Evolutionary conservation across 2,113 vertebrate genomes (phyloP), one percentile per base, ranked within the genome.

Genomic region (Motacilla tschutschensis): DNA sequence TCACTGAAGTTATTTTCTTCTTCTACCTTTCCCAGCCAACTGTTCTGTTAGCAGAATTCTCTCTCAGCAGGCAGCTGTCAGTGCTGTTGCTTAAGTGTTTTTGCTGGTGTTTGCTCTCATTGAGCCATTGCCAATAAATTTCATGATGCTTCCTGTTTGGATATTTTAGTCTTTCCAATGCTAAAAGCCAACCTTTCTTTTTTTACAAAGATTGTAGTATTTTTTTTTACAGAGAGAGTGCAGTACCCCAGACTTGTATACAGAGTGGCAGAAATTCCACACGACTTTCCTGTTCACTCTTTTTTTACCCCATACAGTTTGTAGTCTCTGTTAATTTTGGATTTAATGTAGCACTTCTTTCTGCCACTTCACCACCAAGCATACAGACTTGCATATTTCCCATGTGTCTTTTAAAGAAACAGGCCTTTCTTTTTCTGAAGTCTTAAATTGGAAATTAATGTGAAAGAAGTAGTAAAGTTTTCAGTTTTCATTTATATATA

Each of bases 1-100:
- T 38, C 0, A 1, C 57, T 54, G 17, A 59, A 93, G 77, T 81
- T 80, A 83, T 80, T 92, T 92, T 55, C 22, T 79, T 38, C 65
- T 90, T 79, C 40, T 64, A 29, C 33, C 48, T 83, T 87, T 89
- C 46, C 54, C 70, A 81, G 47, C 65, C 90, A 94, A 88, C 50
- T 88, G 46, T 89, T 91, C 88, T 35, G 19, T 70, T 88, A 83
- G 74, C 19, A 63, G 70, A 91, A 88, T 53, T 78, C 28, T 80
- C 47, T 66, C 77, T 62, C 58, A 67, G 74, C 48, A 75, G 48
- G 62, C 66, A 86, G 54, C 54, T 91, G 86, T 18, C 74, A 64
- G 25, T 67, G 57, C 62, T 74, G 33, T 29, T 91, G 46, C 86
- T 85, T 29, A 63, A 80, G 65, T n/a, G 28, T 31, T 91, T 85